Conservation (phyloP, 2,797 vertebrate genomes). For the Characodon lateralis region DNA sequence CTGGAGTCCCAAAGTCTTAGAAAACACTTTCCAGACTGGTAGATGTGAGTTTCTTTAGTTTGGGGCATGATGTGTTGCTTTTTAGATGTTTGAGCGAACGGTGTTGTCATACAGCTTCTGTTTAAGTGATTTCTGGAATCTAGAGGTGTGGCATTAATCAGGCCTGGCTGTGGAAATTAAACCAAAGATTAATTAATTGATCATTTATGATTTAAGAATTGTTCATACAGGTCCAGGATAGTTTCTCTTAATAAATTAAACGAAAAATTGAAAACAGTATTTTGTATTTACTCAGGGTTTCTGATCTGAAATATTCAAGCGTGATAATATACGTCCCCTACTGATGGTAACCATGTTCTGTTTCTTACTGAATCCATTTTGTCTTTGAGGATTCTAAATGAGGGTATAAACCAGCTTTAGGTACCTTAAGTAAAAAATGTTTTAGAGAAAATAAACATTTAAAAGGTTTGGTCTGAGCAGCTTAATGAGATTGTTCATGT, state of each 20-base stretch:
- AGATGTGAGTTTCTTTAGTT: too few relatives aligned
- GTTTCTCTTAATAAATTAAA: neutral
- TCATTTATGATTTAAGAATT: neutral
- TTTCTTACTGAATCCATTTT: neutral
- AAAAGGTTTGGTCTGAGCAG: too few relatives aligned
- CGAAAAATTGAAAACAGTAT: neutral
- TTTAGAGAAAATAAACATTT: neutral
- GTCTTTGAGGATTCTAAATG: neutral
- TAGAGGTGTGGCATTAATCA: too few relatives aligned
- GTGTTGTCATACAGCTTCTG: too few relatives aligned
- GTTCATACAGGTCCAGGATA: neutral
- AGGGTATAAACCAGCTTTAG: too few relatives aligned
- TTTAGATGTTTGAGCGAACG: too few relatives aligned
- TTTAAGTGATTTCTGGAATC: too few relatives aligned
- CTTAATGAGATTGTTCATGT: neutral
- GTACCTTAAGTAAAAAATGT: neutral
- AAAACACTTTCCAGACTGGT: too few relatives aligned
- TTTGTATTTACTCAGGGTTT: neutral
- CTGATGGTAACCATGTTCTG: neutral
- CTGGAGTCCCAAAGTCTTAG: too few relatives aligned
- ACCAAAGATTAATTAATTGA: neutral
- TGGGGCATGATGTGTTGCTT: too few relatives aligned
- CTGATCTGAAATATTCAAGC: too few relatives aligned
- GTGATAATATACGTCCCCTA: too few relatives aligned
- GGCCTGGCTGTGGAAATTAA: neutral